These are phyloP conservation scores for Lophochroa leadbeateri DNA, from an alignment of 2,113 vertebrate genomes.

Conservation along the genomic window DNA sequence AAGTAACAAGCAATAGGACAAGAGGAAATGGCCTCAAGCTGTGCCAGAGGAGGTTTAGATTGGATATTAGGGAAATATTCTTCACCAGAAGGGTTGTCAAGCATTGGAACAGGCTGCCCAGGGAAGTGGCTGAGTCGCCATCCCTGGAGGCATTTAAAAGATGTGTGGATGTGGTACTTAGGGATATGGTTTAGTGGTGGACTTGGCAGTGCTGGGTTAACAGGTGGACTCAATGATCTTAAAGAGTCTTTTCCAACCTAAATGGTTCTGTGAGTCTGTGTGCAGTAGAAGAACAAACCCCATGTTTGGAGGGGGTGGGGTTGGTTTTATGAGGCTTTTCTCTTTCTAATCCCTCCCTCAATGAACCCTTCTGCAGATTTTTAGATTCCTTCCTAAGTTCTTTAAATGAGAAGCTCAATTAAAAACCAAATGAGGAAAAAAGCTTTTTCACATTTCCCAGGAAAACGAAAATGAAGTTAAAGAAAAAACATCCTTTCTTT, in stretches of 20 bases:
- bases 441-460: neutral
- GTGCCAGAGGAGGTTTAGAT: neutral
- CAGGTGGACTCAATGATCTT: neutral
- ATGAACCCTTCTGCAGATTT: neutral
- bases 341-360: neutral
- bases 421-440: neutral
- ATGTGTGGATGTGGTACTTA: neutral
- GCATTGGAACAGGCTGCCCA: neutral
- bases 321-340: neutral
- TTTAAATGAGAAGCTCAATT: neutral
- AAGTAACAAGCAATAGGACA: neutral
- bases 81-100: neutral
- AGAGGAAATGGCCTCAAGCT: neutral
- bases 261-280: neutral
- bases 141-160: neutral
- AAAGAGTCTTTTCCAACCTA: neutral
- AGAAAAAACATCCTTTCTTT: neutral
- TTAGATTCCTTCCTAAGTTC: neutral
- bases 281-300: neutral
- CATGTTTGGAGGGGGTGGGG: accelerated
- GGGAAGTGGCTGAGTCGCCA: neutral
- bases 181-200: neutral
- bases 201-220: neutral
- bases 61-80: neutral
- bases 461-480: neutral